Evolutionary conservation across 1,140 invertebrate genomes (phyloP), one percentile per base, ranked within the genome.

Genomic region (Dendroctonus valens): DNA sequence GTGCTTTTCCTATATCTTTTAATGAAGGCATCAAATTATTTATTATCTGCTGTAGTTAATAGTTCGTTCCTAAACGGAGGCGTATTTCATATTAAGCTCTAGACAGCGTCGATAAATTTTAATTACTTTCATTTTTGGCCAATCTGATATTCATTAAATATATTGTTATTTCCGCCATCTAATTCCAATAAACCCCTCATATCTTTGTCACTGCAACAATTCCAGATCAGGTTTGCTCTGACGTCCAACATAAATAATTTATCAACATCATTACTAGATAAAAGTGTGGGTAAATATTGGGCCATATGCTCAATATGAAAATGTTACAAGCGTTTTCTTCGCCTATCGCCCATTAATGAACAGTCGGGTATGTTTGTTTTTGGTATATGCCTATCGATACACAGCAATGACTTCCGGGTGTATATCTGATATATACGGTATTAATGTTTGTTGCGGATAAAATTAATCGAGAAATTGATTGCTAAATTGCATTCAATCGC

Each of bases 321-420:
- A 40, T 4, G 53, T 37, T 40, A 39, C 53, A 14, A 26, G 26
- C 26, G 26, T 55, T 55, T 55, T 40, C 26, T 40, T 38, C 38
- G 38, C 53, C 8, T 41, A 55, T 55, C 11, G 26, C 26, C 53
- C 39, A 55, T 55, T 55, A 55, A 55, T 55, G 53, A 55, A 55
- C 53, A 11, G 26, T 15, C 11, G 26, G n/a, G 53, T 40, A 41
- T 55, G 15, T 55, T 39, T 55, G 14, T 40, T 55, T 26, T 55
- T 39, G 53, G 53, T 9, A 55, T 55, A 12, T 41, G 7, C 41
- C 5, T 52, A 26, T 26, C n/a, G 26, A 55, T 55, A 55, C 14
- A 11, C 5, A 26, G 7, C 15, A 12, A 11, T 51, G 7, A 51
- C 49, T 51, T 51, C 49, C 49, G 49, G 11, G 14, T 11, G 9